These are phyloP conservation scores for Taeniopygia guttata DNA, from an alignment of 2,797 vertebrate species.

Conservation along the genomic window DNA sequence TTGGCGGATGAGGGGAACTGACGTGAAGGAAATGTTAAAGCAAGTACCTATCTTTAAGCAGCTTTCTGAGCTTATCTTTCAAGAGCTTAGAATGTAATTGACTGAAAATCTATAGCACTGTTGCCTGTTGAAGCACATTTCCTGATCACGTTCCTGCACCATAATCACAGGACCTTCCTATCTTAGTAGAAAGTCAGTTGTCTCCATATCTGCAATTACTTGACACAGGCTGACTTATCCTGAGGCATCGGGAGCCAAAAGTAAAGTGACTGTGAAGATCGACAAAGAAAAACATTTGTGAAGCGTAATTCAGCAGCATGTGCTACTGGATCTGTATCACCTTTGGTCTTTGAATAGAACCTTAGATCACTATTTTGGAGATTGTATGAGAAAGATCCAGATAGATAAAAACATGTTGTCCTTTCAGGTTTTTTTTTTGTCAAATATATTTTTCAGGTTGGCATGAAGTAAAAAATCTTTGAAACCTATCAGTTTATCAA, in stretches of 20 bases:
- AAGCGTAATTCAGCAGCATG: neutral
- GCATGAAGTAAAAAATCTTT: neutral
- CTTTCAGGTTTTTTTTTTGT: neutral
- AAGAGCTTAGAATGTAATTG: neutral
- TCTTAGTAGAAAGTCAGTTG: neutral
- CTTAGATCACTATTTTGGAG: neutral
- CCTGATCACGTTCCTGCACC: neutral
- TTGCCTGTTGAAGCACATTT: neutral
- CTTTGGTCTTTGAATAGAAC: neutral
- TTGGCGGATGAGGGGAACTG: neutral
- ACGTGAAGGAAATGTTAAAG: neutral
- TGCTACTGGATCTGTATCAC: neutral
- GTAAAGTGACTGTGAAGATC: neutral
- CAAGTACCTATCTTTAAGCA: neutral
- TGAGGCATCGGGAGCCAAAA: neutral
- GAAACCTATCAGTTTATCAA: neutral
- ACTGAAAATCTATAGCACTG: constrained; percentile 19
- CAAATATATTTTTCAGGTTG: neutral
- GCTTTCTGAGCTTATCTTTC: constrained; percentile 19
- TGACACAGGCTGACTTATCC: neutral
- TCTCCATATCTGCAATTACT: neutral
- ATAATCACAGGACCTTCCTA: neutral
- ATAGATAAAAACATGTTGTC: neutral
- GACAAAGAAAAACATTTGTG: neutral
- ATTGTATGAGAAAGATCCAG: neutral